phyloP scores from a whole-genome alignment of 2,113 vertebrate species.

The Upupa epops region DNA sequence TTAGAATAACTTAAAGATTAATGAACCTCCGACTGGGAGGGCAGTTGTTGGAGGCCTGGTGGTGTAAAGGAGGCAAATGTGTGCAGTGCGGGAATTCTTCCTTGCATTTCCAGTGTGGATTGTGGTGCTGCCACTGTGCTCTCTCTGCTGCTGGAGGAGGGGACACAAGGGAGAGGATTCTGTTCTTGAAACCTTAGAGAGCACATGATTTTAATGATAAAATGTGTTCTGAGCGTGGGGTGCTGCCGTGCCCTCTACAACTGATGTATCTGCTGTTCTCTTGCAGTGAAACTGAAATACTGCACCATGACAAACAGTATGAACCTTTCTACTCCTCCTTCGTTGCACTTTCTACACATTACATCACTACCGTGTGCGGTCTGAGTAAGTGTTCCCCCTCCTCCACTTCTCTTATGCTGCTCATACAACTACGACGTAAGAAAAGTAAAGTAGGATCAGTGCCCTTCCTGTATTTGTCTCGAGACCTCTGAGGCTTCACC shows the following conservation, averaged over 20 bases:
- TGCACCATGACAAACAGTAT: conserved; percentile 98
- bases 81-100: neutral
- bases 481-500: neutral
- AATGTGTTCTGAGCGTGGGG: accelerated
- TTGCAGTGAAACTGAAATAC: conserved; percentile 92
- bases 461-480: neutral
- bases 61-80: neutral
- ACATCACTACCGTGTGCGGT: conserved; percentile 96
- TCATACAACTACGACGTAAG: neutral
- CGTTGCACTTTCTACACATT: conserved; percentile 96
- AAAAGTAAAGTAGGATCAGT: neutral
- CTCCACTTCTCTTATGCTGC: neutral
- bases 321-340: conserved; percentile 99
- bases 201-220: neutral
- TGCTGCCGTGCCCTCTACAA: neutral
- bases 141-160: neutral
- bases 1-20: neutral
- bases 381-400: conserved; percentile 84
- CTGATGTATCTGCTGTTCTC: neutral
- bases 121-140: accelerated
- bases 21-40: neutral
- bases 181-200: neutral
- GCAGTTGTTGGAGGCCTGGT: neutral
- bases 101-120: neutral
- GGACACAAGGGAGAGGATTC: neutral